Evolutionary conservation across 2,888 invertebrate genomes (phyloP), one percentile per base, ranked within the genome.

Genomic region (Agrilus biguttatus): DNA sequence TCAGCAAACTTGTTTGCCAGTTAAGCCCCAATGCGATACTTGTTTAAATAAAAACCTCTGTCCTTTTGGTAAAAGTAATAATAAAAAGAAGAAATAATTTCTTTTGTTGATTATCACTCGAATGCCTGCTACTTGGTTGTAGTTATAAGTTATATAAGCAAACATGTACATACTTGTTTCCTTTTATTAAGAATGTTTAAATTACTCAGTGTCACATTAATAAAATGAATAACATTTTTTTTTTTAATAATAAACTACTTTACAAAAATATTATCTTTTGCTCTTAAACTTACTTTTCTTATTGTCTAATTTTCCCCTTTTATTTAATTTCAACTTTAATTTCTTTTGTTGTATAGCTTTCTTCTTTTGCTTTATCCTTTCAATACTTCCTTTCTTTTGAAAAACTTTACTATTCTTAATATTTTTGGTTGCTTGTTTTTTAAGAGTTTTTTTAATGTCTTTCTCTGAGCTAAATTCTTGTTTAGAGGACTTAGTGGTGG

Each of bases 1-100:
- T 0, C 97, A 98, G 68, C 88, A 89, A 42, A 79, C 83, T 45
- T 98, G 98, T 63, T 68, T 77, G 42, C 87, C 96, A 0, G 65
- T 83, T 0, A 75, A 73, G 39, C 97, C 98, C 1, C 78, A 78
- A 51, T 98, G 97, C 65, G 62, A 59, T 7, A 73, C 77, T 41
- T 98, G 97, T 61, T 69, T 91, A 13, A 95, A 95, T 64, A 74
- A 70, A 48, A 61, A 75, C 14, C 74, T 92, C 36, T 97, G 97
- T 61, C 92, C 95, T 2, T 78, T 69, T 51, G 74, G 69, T 49
- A 65, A 19, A 40, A 43, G 7, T 34, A 43, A 45, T n/a, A 42
- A 43, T 32, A 13, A 53, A 51, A 40, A 48, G 14, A 37, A 49
- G 51, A 45, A 40, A 48, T 37, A 49, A 51, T 10, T 28, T 2